Conservation (phyloP, 2,113 vertebrate genomes). For the Corythornis cristatus region DNA sequence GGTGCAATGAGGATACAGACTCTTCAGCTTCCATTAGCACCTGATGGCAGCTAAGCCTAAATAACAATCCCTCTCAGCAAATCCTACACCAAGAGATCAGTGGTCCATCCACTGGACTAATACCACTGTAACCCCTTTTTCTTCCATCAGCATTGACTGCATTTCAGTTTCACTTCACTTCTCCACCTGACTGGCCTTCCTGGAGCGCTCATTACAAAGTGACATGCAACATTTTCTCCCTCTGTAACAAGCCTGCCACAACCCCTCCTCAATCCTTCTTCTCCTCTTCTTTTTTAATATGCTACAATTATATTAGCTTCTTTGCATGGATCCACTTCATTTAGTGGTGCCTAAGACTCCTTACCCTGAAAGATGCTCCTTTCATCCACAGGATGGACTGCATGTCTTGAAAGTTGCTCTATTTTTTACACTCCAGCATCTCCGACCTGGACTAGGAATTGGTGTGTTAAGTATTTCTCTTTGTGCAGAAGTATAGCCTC, state of each 20-base stretch:
- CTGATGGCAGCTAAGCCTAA: not conserved
- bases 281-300: constrained; percentile 8
- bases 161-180: constrained; percentile 13
- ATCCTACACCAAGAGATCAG: constrained; percentile 1
- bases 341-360: not conserved
- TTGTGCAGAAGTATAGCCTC: not conserved
- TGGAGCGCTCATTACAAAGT: constrained; percentile 16
- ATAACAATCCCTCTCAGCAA: not conserved
- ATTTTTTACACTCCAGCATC: not conserved
- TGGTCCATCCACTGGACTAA: not conserved
- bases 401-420: not conserved
- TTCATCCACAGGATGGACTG: not conserved
- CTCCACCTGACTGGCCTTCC: constrained; percentile 5
- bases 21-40: not conserved
- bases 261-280: not conserved
- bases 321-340: constrained; percentile 33
- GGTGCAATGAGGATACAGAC: not conserved
- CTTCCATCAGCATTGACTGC: not conserved
- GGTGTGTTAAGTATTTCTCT: not conserved
- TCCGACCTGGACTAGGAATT: not conserved
- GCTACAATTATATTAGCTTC: constrained; percentile 13
- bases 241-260: not conserved
- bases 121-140: not conserved
- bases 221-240: not conserved
- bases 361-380: constrained; percentile 6